Conservation (phyloP, 2,888 invertebrate genomes). For the Schizotus pectinicornis region DNA sequence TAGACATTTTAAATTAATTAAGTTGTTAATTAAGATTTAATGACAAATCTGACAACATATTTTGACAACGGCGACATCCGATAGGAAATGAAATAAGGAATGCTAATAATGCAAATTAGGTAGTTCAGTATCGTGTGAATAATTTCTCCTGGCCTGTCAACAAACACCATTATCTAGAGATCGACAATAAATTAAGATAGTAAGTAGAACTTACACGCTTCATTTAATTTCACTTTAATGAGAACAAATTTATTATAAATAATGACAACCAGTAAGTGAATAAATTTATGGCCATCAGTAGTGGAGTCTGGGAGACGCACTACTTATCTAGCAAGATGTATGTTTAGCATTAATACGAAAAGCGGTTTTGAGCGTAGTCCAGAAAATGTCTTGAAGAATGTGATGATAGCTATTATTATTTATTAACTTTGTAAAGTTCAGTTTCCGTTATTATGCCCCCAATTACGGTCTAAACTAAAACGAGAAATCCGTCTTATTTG, state of each 20-base stretch:
- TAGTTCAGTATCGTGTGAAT: slow-evolving; percentile 5
- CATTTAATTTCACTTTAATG: slow-evolving; percentile 15
- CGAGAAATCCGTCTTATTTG: too few relatives aligned
- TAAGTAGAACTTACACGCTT: slow-evolving; percentile 9
- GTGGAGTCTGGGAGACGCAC: too few relatives aligned
- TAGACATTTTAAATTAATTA: slow-evolving; percentile 6
- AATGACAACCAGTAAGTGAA: neutral
- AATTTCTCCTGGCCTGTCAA: slow-evolving; percentile 11
- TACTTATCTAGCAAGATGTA: too few relatives aligned
- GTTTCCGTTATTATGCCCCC: too few relatives aligned
- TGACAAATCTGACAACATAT: too few relatives aligned
- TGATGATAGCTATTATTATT: too few relatives aligned
- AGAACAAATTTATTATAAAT: neutral
- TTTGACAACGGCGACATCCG: too few relatives aligned
- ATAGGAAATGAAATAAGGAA: neutral
- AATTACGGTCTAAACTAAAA: too few relatives aligned
- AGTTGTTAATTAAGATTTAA: neutral
- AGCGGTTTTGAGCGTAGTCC: neutral
- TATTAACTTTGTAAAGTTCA: too few relatives aligned
- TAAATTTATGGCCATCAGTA: neutral
- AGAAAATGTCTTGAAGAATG: slow-evolving; percentile 1
- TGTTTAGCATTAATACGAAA: too few relatives aligned
- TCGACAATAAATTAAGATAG: neutral
- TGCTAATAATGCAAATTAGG: neutral
- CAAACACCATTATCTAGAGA: too few relatives aligned